phyloP scores from a whole-genome alignment of 2,797 vertebrate genomes.

The Bucorvus abyssinicus region DNA sequence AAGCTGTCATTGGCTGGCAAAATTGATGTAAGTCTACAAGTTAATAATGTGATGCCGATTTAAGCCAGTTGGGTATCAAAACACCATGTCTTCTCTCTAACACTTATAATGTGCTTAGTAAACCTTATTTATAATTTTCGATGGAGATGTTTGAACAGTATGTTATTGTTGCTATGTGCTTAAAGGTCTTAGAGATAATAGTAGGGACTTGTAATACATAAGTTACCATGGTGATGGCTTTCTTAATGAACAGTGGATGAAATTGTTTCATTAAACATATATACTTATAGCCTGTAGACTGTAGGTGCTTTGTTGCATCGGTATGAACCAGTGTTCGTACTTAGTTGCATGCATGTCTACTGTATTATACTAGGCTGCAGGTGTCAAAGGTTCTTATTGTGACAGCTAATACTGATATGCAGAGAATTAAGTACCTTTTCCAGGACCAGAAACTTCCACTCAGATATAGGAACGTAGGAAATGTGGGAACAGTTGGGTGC shows the following conservation, averaged over 20 bases:
- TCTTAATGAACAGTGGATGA: conserved; percentile 40
- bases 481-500: background rate
- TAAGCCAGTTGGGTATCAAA: background rate
- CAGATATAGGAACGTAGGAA: background rate
- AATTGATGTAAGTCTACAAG: background rate
- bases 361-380: background rate
- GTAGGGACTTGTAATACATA: conserved; percentile 1
- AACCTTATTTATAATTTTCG: background rate
- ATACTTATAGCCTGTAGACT: background rate
- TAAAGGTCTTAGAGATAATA: background rate
- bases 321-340: background rate
- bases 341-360: background rate
- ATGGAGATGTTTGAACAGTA: background rate
- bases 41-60: background rate
- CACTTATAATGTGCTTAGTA: background rate
- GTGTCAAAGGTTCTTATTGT: background rate
- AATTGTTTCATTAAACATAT: conserved; percentile 38
- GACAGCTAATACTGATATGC: background rate
- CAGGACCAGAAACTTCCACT: background rate
- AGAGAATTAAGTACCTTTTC: background rate
- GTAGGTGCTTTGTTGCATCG: background rate
- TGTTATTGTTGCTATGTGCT: background rate
- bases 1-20: background rate
- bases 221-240: conserved; percentile 51
- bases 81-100: background rate